phyloP scores from a whole-genome alignment of 2,888 invertebrate species.

The Eumerus sabulonum region DNA sequence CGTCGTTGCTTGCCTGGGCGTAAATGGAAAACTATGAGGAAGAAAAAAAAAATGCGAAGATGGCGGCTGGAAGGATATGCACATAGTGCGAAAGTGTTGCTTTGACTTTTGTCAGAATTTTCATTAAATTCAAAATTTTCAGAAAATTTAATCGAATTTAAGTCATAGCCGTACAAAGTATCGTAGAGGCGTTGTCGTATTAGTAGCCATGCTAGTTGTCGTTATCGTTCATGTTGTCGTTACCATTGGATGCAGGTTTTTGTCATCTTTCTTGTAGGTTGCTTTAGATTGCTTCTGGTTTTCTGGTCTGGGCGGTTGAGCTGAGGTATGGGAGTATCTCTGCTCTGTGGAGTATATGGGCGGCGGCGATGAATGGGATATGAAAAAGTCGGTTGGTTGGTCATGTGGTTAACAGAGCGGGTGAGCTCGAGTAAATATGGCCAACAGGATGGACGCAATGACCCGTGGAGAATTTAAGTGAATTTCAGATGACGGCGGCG shows the following conservation, averaged over 20 bases:
- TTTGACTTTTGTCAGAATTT: conserved; percentile 66
- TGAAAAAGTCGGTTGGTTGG: conserved; percentile 61
- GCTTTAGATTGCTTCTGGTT: conserved; percentile 41
- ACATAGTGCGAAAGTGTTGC: conserved; percentile 25
- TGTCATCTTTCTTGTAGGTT: conserved; percentile 24
- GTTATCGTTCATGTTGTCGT: background rate
- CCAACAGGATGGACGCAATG: conserved; percentile 49
- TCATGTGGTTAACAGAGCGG: conserved; percentile 51
- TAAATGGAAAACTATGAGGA: too few species aligned
- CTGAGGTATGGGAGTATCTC: too few species aligned
- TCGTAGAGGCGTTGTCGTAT: too few species aligned
- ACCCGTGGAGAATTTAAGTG: conserved; percentile 57
- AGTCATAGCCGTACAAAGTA: conserved; percentile 10
- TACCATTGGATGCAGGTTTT: conserved; percentile 20
- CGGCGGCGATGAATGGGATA: conserved; percentile 28
- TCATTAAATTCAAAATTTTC: conserved; percentile 61
- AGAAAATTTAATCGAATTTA: conserved; percentile 65
- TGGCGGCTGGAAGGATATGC: too few species aligned
- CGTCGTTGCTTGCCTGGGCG: too few species aligned
- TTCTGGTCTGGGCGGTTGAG: conserved; percentile 1
- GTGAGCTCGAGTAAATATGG: conserved; percentile 49
- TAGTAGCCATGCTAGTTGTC: too few species aligned
- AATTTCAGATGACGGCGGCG: conserved; percentile 42
- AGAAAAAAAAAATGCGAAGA: too few species aligned
- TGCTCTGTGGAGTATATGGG: background rate